Conservation (phyloP, 2,888 invertebrate species). For the Drosophila merina region DNA sequence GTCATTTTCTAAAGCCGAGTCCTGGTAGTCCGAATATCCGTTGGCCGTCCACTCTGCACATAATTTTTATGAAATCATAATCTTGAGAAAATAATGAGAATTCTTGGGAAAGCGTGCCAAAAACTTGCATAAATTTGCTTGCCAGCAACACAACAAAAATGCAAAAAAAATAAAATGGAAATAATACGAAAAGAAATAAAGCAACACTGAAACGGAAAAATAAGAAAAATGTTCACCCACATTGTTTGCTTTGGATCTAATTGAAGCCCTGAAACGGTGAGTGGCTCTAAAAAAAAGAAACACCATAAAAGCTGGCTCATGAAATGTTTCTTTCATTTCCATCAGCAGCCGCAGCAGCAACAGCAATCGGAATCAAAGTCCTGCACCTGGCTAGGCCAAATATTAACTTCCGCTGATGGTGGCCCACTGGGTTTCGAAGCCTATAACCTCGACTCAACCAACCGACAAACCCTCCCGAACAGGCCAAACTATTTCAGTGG, state of each 20-base stretch:
- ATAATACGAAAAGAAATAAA: constrained; percentile 26
- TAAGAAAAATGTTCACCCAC: constrained; percentile 5
- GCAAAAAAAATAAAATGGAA: constrained; percentile 11
- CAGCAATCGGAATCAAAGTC: constrained; percentile 35
- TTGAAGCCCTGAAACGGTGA: constrained; percentile 20
- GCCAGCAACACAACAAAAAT: constrained; percentile 36
- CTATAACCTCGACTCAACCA: constrained; percentile 27
- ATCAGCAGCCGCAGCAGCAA: constrained; percentile 6
- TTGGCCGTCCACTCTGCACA: constrained; percentile 36
- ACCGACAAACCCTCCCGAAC: constrained; percentile 1
- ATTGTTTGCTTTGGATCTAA: constrained; percentile 28
- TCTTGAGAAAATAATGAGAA: constrained; percentile 66
- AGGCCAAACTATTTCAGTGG: constrained; percentile 45
- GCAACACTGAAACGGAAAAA: not conserved
- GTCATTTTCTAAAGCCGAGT: constrained; percentile 45
- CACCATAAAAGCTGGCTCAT: constrained; percentile 12
- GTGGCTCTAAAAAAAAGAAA: constrained; percentile 9
- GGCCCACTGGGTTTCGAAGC: constrained; percentile 36
- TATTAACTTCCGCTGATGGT: constrained; percentile 49
- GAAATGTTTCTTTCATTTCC: constrained; percentile 33
- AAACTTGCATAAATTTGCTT: constrained; percentile 42
- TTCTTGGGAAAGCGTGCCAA: constrained; percentile 56
- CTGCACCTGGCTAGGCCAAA: constrained; percentile 26
- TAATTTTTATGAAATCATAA: constrained; percentile 60
- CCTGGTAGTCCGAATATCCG: constrained; percentile 32